Evolutionary conservation across 2,888 invertebrate genomes (phyloP), one percentile per base, ranked within the genome.

Genomic region (Pyralis farinalis): DNA sequence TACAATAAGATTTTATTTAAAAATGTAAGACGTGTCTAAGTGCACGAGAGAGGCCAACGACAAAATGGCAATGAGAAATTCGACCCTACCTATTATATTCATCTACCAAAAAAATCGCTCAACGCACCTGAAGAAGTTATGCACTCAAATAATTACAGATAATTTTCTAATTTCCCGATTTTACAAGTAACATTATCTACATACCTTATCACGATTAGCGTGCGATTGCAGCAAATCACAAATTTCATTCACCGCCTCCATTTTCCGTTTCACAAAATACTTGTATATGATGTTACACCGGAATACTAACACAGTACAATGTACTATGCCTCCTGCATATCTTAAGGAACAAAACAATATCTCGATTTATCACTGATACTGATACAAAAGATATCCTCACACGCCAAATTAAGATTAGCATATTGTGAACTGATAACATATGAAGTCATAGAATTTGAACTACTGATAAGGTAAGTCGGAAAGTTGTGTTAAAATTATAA

Each of bases 171-270:
- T 16, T 16, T 16, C 4, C 16, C 4, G 4, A 11, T n/a, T n/a
- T n/a, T n/a, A 31, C 10, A 11, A 28, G 9, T 25, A 25, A 16
- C 6, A 25, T 12, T 37, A 38, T 32, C 22, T n/a, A 31, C 57
- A 68, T 81, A 93, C 93, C 91, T 96, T 96, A 87, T 96, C 96
- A 55, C 96, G 90, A 27, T 96, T 96, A 46, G 92, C 91, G 64
- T 96, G 95, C 1, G 92, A 91, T 51, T 95, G 94, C 54, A 96
- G 77, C 61, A 94, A 90, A 51, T 92, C 91, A 70, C 92, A 92
- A 49, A 93, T 78, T 71, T 91, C 91, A 53, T 83, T 65, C 1
- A 83, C 66, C 7, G 66, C 55, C 37, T 71, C 72, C 76, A 80
- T 83, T 12, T 34, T 40, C 5, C 1, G 11, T 16, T 34, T 21